phyloP scores from a whole-genome alignment of 2,888 invertebrate species.

The Campopleginae sp. region DNA sequence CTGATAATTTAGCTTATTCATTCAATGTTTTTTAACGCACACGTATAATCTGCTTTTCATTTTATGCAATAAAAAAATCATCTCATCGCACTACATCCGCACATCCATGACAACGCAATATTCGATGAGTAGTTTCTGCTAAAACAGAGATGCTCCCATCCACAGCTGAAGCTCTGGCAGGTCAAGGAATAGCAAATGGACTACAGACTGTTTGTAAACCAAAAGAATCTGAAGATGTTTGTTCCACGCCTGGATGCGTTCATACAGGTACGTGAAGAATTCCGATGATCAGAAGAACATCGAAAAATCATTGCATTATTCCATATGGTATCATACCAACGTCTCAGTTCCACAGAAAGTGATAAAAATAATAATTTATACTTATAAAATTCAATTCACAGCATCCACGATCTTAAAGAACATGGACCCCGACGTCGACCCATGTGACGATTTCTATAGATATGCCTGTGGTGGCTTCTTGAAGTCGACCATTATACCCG shows the following conservation, averaged over 20 bases:
- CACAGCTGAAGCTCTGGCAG: constrained; percentile 79
- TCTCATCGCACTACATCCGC: constrained; percentile 55
- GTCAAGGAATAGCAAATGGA: constrained; percentile 66
- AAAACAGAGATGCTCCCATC: constrained; percentile 80
- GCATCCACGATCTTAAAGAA: constrained; percentile 90
- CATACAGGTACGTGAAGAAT: constrained; percentile 87
- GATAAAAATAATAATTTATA: not conserved
- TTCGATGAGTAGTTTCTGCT: constrained; percentile 73
- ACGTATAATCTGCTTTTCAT: constrained; percentile 66
- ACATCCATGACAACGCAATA: constrained; percentile 60
- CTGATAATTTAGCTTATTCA: not conserved
- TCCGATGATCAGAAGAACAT: not conserved
- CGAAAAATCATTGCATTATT: not conserved
- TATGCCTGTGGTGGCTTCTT: constrained; percentile 92
- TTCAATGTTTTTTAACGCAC: constrained; percentile 60
- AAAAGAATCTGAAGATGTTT: constrained; percentile 85
- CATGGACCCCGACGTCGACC: constrained; percentile 90
- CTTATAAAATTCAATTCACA: constrained; percentile 73
- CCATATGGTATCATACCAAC: not conserved
- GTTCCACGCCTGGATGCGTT: constrained; percentile 91
- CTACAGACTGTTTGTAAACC: constrained; percentile 74
- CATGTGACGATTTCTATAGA: constrained; percentile 93
- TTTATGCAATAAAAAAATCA: constrained; percentile 41
- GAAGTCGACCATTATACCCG: constrained; percentile 90
- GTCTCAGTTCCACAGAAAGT: not conserved